phyloP scores from a whole-genome alignment of 1,140 invertebrate species.

The Heliothis virescens region DNA sequence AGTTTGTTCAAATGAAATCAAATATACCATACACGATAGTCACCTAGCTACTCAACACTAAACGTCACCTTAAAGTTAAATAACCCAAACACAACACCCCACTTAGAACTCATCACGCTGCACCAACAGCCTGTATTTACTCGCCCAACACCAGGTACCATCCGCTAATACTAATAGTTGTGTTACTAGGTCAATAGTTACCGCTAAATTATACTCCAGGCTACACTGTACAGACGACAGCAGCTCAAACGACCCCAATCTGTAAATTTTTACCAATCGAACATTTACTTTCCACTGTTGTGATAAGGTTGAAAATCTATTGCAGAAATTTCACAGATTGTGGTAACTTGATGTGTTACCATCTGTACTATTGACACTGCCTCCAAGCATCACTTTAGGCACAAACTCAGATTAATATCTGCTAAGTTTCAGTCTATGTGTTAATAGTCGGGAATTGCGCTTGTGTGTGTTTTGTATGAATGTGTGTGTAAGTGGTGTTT shows the following conservation, averaged over 20 bases:
- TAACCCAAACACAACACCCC: no score
- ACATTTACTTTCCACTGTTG: no score
- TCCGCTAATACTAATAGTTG: neutral
- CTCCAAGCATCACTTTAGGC: constrained; percentile 4
- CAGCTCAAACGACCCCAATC: no score
- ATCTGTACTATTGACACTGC: neutral
- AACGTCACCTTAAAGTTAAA: no score
- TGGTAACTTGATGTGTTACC: no score
- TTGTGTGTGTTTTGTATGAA: neutral
- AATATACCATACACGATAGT: no score
- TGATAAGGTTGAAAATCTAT: no score
- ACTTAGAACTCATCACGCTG: neutral
- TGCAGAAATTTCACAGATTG: no score
- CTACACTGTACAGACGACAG: no score
- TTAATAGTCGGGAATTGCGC: constrained; percentile 1
- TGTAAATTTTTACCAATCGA: no score
- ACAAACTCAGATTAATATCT: constrained; percentile 33
- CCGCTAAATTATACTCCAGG: neutral
- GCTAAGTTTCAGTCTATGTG: constrained; percentile 24
- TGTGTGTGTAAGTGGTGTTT: neutral
- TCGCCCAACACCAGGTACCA: neutral
- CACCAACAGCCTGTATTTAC: constrained; percentile 9
- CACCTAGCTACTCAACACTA: no score
- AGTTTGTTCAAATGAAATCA: no score
- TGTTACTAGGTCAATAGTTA: constrained; percentile 11